Evolutionary conservation across 2,797 vertebrate genomes (phyloP).

Genomic region (Coregonus ussuriensis): DNA sequence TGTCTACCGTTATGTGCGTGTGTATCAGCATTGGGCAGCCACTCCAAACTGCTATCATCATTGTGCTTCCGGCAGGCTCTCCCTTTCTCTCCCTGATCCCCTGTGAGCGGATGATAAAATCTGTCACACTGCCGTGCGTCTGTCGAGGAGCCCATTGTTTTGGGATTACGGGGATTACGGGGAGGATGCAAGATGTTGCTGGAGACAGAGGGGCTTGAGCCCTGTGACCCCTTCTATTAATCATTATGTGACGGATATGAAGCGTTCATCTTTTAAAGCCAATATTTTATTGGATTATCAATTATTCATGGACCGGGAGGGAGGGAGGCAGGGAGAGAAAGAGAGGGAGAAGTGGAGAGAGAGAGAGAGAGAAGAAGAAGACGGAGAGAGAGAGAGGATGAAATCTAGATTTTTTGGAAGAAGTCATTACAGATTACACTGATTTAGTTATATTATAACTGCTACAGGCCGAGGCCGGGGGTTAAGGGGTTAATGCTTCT

Average conservation of each 20-base stretch:
- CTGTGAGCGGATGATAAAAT: slow-evolving; percentile 71
- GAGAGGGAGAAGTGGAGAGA: slow-evolving; percentile 4
- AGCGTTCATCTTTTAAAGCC: slow-evolving; percentile 58
- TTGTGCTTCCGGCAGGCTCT: slow-evolving; percentile 53
- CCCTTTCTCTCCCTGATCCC: slow-evolving; percentile 55
- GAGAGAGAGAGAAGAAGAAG: not conserved
- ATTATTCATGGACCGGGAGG: slow-evolving; percentile 62
- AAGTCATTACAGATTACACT: not conserved
- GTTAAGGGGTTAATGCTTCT: not conserved
- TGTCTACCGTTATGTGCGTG: not conserved
- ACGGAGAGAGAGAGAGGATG: not conserved
- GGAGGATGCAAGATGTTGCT: slow-evolving; percentile 49
- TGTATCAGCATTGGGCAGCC: not conserved
- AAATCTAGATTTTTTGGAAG: not conserved
- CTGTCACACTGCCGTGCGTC: slow-evolving; percentile 64
- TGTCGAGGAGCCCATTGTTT: slow-evolving; percentile 72
- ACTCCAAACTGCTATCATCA: slow-evolving; percentile 52
- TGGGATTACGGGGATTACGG: slow-evolving; percentile 72
- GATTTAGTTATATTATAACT: not conserved
- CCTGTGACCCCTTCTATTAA: slow-evolving; percentile 66
- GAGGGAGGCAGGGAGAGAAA: slow-evolving; percentile 22
- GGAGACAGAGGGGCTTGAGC: slow-evolving; percentile 55
- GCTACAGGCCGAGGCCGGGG: not conserved
- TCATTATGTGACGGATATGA: slow-evolving; percentile 65
- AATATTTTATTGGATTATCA: slow-evolving; percentile 65